Evolutionary conservation across 2,888 invertebrate genomes (phyloP), one percentile per base, ranked within the genome.

Genomic region (Morpho helenor): DNA sequence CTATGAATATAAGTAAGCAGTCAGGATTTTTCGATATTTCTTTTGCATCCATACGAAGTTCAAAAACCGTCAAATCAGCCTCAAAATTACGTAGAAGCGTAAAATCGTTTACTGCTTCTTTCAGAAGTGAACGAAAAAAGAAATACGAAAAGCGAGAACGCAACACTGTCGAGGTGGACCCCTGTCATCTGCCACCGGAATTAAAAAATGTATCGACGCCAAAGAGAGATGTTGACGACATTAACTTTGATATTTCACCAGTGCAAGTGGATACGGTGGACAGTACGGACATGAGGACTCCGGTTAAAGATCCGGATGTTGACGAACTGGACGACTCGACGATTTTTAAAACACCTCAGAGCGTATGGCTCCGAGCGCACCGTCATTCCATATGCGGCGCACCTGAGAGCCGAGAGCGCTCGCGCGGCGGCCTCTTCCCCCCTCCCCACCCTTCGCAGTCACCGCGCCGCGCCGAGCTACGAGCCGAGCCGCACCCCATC

Each of bases 21-120:
- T 91, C 91, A 0, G 90, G 91, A 22, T 87, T 91, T 64, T 91
- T 91, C 60, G 91, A 91, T 66, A 89, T 87, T 57, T 91, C 91
- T 4, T 87, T 91, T 63, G 87, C 89, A 3, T 90, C 87, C 1
- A 78, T 85, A 62, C 74, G 83, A 52, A 82, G 84, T 62, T 84
- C 89, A 1, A 89, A 89, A 76, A 89, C 90, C 0, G 83, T 79
- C 0, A 91, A 91, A 68, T 91, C 91, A 0, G 89, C 91, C 0
- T 90, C 91, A 7, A 90, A 89, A 68, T 66, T 91, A 51, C 77
- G 91, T 44, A 77, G 91, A 52, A 90, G 91, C 66, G 89, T 91
- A 7, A 91, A 91, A 70, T 91, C 91, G 2, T 87, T 91, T 65
- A 91, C 91, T n/a, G 89, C 91, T 8, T 91, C 91, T 0, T 91